Conservation (phyloP, 2,888 invertebrate genomes). For the Sarcophaga variegata region DNA sequence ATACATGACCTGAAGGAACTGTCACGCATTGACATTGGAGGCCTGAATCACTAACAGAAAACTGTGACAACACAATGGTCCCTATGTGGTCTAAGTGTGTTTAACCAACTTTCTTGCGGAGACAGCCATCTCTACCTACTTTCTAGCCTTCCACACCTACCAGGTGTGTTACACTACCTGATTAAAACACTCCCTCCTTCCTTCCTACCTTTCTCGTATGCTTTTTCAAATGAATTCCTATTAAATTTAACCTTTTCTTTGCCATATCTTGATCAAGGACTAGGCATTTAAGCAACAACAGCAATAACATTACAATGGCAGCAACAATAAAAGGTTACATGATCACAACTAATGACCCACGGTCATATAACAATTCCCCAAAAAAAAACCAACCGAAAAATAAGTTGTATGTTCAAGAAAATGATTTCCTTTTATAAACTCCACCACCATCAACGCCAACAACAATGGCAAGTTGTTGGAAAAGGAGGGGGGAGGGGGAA, state of each 20-base stretch:
- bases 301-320: slow-evolving; percentile 2
- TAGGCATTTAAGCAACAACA: slow-evolving; percentile 44
- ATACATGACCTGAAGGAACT: too few species aligned
- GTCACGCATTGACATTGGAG: too few species aligned
- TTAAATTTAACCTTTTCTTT: slow-evolving; percentile 58
- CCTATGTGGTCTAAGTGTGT: too few species aligned
- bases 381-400: background rate
- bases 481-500: background rate
- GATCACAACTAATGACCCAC: slow-evolving; percentile 68
- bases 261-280: slow-evolving; percentile 65
- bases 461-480: slow-evolving; percentile 32
- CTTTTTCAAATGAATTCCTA: background rate
- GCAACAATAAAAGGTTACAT: slow-evolving; percentile 60
- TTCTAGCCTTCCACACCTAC: too few species aligned
- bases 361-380: slow-evolving; percentile 65
- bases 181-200: background rate
- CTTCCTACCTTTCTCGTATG: too few species aligned
- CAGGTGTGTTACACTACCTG: too few species aligned
- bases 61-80: too few species aligned
- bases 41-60: too few species aligned
- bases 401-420: background rate
- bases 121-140: too few species aligned
- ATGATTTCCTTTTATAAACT: slow-evolving; percentile 62
- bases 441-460: slow-evolving; percentile 23
- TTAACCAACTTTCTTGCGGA: too few species aligned